Conservation (phyloP, 1,140 invertebrate genomes). For the Formica selysi region DNA sequence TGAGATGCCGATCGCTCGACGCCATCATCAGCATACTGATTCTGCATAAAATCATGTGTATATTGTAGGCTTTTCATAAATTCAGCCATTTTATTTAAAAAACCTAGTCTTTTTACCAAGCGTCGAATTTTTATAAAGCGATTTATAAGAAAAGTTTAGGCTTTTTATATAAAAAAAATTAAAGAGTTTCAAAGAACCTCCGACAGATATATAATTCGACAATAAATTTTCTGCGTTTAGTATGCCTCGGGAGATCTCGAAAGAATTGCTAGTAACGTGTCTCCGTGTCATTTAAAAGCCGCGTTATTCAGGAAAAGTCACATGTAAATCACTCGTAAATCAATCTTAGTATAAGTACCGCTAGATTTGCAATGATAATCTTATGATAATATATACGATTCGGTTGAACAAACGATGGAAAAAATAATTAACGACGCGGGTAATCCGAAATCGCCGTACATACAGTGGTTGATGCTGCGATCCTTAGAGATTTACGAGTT, state of each 20-base stretch:
- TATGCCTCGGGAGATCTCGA: neutral
- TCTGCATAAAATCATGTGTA: neutral
- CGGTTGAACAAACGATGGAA: conserved; percentile 67
- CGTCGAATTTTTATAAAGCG: too few species aligned
- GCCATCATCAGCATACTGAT: neutral
- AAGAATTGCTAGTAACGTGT: neutral
- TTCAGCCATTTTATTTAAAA: too few species aligned
- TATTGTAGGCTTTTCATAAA: too few species aligned
- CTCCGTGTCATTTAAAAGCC: conserved; percentile 55
- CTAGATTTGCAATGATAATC: conserved; percentile 79
- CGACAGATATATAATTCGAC: neutral
- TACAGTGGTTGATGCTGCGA: conserved; percentile 37
- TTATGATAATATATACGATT: conserved; percentile 77
- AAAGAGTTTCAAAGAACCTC: too few species aligned
- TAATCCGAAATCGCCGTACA: conserved; percentile 57
- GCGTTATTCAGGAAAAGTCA: conserved; percentile 74
- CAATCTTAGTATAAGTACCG: conserved; percentile 72
- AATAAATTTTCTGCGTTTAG: conserved; percentile 14
- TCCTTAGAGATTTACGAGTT: conserved; percentile 67
- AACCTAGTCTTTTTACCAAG: too few species aligned
- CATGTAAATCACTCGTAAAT: conserved; percentile 71
- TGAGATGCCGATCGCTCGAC: neutral
- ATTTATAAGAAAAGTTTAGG: too few species aligned
- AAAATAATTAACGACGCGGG: conserved; percentile 75
- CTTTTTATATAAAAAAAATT: too few species aligned